Base-by-base conservation (phyloP, 2,888 invertebrate genomes). In the Stenurella melanura region DNA sequence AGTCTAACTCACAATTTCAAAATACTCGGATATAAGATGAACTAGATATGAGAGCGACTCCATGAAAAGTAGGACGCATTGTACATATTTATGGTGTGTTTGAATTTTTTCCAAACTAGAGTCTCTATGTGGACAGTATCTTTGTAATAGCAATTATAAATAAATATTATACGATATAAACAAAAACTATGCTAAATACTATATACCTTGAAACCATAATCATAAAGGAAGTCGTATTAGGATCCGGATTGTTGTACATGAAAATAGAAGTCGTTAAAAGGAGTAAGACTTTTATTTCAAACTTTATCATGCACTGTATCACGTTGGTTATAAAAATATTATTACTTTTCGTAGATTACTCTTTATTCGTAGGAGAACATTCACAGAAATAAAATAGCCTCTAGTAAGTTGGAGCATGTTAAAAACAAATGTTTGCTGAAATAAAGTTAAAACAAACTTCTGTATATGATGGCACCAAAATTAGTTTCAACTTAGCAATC, bases 211-310 rank as follows among this genome's bases (percentile, higher is more conserved):
- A n/a, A 17, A 18, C 57, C 15, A 30, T 57, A 69, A 57, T 15
- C 57, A 34, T 69, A 69, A 69, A 69, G 57, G 34, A 26, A 57
- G 69, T 30, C 58, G 50, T 70, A 60, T 19, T 38, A 34, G 57
- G n/a, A 58, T 9, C 70, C 11, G 70, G 70, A 60, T 15, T 42
- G 19, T 15, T 58, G 34, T 58, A 60, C 38, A 70, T 12, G 60
- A 60, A 60, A 70, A 70, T 70, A 70, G 38, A 50, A 21, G 38
- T 42, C 42, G 60, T 70, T 70, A 60, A 70, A 60, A 38, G 70
- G 60, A 38, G 19, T 58, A 70, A 70, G 15, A 70, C 6, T 70
- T 70, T 70, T 70, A 60, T 70, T 70, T 70, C 38, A 42, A 60
- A 60, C 15, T 56, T 12, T 60, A 58, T 60, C 70, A 58, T 60